Evolutionary conservation across 1,140 invertebrate species (phyloP), one percentile per base, ranked within the genome.

Genomic region (Achroia grisella): DNA sequence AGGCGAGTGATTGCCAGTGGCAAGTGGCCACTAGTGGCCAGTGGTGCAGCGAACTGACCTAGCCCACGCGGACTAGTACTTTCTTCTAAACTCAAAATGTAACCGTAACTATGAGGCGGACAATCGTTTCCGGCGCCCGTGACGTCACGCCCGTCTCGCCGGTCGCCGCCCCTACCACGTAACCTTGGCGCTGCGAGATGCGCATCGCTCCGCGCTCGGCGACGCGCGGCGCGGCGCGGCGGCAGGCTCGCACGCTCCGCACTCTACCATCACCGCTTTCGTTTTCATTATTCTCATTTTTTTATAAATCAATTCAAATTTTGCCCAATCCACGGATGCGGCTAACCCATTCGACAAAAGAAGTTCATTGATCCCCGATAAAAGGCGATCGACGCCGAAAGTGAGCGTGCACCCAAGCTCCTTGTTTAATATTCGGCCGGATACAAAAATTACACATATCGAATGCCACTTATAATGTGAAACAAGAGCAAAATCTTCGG

Each of bases 31-130:
- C n/a, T n/a, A n/a, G n/a, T 23, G 17, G 17, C 41, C 30, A 48
- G 14, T 36, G 40, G 54, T 62, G 58, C 62, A 53, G 48, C 44
- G 61, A 51, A 71, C 80, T 84, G 80, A 84, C 80, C 80, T 81
- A 81, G 55, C 67, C 63, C 70, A 84, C 64, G 61, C 64, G 59
- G 42, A 54, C 51, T 58, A 54, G 13, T 69, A 79, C 78, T 82
- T 79, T 82, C 80, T 79, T 82, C 74, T 79, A 80, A 80, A 79
- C 67, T 79, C 73, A 79, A 82, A 80, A 78, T 76, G 75, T 84
- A 75, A 79, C 77, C 76, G 78, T 84, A 78, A 76, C 77, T 84
- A 84, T 76, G 75, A 80, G 55, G 68, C 74, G 68, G 73, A 65
- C 73, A 64, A 72, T 75, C 69, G 72, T 79, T 82, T 84, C 80